Evolutionary conservation across 1,140 invertebrate species (phyloP), one percentile per base, ranked within the genome.

Genomic region (Lepidurus arcticus): DNA sequence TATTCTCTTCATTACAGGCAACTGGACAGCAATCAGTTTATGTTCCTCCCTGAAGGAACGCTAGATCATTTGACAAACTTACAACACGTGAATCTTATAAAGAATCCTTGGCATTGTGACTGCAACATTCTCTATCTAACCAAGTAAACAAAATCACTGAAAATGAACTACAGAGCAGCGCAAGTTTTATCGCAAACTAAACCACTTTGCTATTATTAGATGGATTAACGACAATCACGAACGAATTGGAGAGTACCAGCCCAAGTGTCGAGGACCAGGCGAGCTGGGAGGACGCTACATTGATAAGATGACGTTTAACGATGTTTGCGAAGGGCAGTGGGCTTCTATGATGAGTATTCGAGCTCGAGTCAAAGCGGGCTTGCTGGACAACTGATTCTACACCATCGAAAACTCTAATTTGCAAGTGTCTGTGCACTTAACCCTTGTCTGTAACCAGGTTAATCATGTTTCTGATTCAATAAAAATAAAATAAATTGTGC

Each of bases 81-180:
- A 73, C 86, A 89, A 5, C 90, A 92, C 76, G 87, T 94, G 0
- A 92, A 93, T 83, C 84, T 95, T 24, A 90, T 90, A 1, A 91
- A 91, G 80, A 95, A 95, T 85, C 92, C 92, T 0, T 94, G 93
- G 93, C 91, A 94, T 82, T 95, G 93, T 81, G 92, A 94, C 82
- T 95, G 93, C 82, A 88, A 89, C 65, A 90, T 91, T 8, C 85
- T 92, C 0, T 94, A 94, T 83, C 87, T 94, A 76, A 88, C 90
- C 0, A 85, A 85, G 84, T 92, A 89, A 88, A 85, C 89, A 79
- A 42, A 53, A 42, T 34, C 34, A 24, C 0, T 44, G 74, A 1
- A 42, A 26, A 34, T 0, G 6, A 13, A 75, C 13, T 6, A 65
- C 13, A 21, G 7, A n/a, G 13, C 9, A 42, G 10, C n/a, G 47